A percentile compares a stretch with the other conserved stretches of the same genome.
These are phyloP conservation scores for Zaprionus ornatus DNA, from an alignment of 1,140 invertebrate genomes.

Conservation along the genomic window DNA sequence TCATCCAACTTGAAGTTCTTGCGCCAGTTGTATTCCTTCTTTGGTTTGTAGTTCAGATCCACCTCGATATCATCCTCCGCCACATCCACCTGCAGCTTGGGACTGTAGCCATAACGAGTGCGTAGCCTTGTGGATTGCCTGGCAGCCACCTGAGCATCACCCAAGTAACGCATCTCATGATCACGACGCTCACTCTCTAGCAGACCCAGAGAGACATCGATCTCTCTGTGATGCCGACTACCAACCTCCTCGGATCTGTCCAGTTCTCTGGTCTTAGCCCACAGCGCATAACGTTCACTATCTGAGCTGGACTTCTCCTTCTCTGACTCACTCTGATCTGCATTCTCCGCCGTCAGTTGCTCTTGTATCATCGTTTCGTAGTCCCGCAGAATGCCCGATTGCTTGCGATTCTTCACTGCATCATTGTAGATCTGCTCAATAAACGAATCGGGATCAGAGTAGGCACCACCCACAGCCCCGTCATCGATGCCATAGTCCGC, in stretches of 20 bases:
- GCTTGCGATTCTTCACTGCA: slow-evolving; percentile 75
- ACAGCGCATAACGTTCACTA: slow-evolving; percentile 64
- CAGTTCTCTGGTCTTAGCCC: slow-evolving; percentile 65
- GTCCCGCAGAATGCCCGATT: slow-evolving; percentile 74
- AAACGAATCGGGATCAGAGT: slow-evolving; percentile 74
- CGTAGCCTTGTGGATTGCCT: slow-evolving; percentile 68
- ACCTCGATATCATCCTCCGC: slow-evolving; percentile 72
- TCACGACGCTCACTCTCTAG: slow-evolving; percentile 61
- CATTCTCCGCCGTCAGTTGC: slow-evolving; percentile 55
- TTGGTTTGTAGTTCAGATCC: slow-evolving; percentile 76
- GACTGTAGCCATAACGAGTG: slow-evolving; percentile 75
- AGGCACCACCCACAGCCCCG: slow-evolving; percentile 68
- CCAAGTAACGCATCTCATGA: slow-evolving; percentile 69
- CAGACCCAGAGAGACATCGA: slow-evolving; percentile 53
- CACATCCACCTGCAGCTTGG: slow-evolving; percentile 53
- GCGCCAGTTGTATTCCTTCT: slow-evolving; percentile 79
- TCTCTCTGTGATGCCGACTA: slow-evolving; percentile 40
- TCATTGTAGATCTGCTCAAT: slow-evolving; percentile 83
- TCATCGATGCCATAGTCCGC: slow-evolving; percentile 61
- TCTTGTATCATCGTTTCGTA: slow-evolving; percentile 76
- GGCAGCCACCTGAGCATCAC: slow-evolving; percentile 68
- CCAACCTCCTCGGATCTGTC: slow-evolving; percentile 41
- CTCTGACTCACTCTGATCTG: slow-evolving; percentile 56
- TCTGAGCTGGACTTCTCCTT: slow-evolving; percentile 67
- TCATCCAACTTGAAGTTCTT: slow-evolving; percentile 81